Evolutionary conservation across 1,140 invertebrate genomes (phyloP), one percentile per base, ranked within the genome.

Genomic region (Eumaeus atala): DNA sequence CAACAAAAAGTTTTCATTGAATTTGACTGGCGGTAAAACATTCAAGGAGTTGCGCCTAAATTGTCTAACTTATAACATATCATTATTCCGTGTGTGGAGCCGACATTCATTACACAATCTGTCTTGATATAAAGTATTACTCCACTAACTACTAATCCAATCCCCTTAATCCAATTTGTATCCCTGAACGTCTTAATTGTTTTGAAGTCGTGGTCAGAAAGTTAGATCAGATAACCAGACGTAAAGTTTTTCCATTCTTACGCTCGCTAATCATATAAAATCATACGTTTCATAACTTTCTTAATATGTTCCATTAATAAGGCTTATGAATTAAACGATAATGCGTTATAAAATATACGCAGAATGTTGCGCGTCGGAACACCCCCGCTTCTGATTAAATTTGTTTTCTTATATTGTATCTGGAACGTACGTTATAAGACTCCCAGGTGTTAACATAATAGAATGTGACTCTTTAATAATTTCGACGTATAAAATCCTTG

Each of bases 161-260:
- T 70, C 54, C 55, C 38, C 52, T 52, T 79, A 79, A 77, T 76
- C 70, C 73, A 70, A 77, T 80, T 72, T 65, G 64, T 66, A 74
- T 80, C 70, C 61, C 50, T 74, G 66, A 76, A 77, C 67, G 66
- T 76, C 70, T 76, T 75, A 72, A 77, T 79, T 80, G 77, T 75
- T 77, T 72, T 64, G 59, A 74, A 75, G 59, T 75, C 74, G 74
- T 77, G 76, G 70, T 60, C 56, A 67, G 72, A 69, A 73, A 75
- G 54, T 72, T 70, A 62, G 74, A 73, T 75, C 58, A 68, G 64
- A 60, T 62, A 57, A 64, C 59, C 59, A 42, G 42, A 56, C 51
- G 53, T 18, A 47, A 60, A 54, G 56, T 62, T 64, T 60, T 61
- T 52, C 33, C 55, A 63, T 56, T 6, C 21, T 28, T 28, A n/a